phyloP scores from a whole-genome alignment of 2,888 invertebrate species.

The Azorinus chamasolen region DNA sequence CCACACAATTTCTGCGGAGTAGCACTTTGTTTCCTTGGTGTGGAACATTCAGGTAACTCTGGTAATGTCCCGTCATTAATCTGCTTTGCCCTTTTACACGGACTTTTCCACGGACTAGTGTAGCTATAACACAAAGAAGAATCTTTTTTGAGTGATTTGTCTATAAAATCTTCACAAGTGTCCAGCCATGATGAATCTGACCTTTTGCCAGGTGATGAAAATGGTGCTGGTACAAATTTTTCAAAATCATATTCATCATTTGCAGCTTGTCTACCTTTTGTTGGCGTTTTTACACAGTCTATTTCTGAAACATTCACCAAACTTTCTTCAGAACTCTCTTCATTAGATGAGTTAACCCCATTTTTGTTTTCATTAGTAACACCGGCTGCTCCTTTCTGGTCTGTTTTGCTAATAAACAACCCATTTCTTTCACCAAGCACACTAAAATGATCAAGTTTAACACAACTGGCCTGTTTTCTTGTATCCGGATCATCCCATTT shows the following conservation, averaged over 20 bases:
- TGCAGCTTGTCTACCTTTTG: background rate
- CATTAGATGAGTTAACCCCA: no score
- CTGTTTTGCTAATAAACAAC: no score
- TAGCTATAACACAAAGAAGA: slow-evolving; percentile 32
- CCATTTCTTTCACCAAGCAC: no score
- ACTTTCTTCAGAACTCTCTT: no score
- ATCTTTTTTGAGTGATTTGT: slow-evolving; percentile 49
- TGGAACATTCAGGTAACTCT: no score
- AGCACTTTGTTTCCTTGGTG: background rate
- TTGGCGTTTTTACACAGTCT: background rate
- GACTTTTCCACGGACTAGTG: slow-evolving; percentile 40
- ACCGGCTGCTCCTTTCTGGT: no score
- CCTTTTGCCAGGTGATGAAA: slow-evolving; percentile 75
- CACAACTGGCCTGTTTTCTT: no score
- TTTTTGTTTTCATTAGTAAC: no score
- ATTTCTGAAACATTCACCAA: background rate
- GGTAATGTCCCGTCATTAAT: no score
- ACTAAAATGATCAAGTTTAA: no score
- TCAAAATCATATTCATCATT: slow-evolving; percentile 24
- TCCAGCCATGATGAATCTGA: slow-evolving; percentile 78
- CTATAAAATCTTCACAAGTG: slow-evolving; percentile 72
- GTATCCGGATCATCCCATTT: no score
- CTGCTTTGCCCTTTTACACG: slow-evolving; percentile 17
- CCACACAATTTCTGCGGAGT: slow-evolving; percentile 34
- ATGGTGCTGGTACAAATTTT: slow-evolving; percentile 37